These are phyloP conservation scores for Stenoptilia bipunctidactyla DNA, from an alignment of 2,888 invertebrate genomes.

Conservation along the genomic window DNA sequence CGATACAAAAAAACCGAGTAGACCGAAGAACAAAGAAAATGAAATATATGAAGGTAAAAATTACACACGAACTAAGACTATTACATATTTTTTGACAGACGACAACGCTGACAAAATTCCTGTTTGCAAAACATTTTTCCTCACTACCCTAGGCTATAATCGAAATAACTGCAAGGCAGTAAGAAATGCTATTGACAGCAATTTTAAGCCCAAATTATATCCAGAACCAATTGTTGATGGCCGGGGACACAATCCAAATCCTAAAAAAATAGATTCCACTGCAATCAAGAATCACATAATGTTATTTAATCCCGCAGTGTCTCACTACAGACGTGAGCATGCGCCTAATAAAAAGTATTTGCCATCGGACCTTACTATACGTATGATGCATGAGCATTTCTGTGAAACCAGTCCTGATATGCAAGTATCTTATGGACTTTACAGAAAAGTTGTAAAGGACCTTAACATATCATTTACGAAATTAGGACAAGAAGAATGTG, in stretches of 20 bases:
- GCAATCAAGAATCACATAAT: slow-evolving; percentile 13
- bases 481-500: slow-evolving; percentile 9
- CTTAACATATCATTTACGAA: slow-evolving; percentile 6
- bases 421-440: not conserved
- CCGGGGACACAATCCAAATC: slow-evolving; percentile 1
- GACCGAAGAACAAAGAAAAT: slow-evolving; percentile 10
- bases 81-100: slow-evolving; percentile 10
- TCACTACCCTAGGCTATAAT: slow-evolving; percentile 10
- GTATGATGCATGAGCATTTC: slow-evolving; percentile 11
- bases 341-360: slow-evolving; percentile 17
- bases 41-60: slow-evolving; percentile 4
- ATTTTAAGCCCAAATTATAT: not conserved
- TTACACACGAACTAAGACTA: slow-evolving; percentile 7
- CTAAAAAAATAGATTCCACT: too few species aligned
- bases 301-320: slow-evolving; percentile 13
- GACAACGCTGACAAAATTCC: slow-evolving; percentile 9
- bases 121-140: slow-evolving; percentile 12
- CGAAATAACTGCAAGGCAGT: slow-evolving; percentile 10
- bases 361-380: slow-evolving; percentile 14
- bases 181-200: not conserved
- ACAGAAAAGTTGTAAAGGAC: slow-evolving; percentile 2
- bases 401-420: slow-evolving; percentile 6
- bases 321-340: slow-evolving; percentile 18
- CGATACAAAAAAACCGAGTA: slow-evolving; percentile 4
- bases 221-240: not conserved